Percentiles rank a stretch among this genome's conserved stretches.
phyloP scores from a whole-genome alignment of 2,113 vertebrate genomes.

The Cyanoliseus patagonus region DNA sequence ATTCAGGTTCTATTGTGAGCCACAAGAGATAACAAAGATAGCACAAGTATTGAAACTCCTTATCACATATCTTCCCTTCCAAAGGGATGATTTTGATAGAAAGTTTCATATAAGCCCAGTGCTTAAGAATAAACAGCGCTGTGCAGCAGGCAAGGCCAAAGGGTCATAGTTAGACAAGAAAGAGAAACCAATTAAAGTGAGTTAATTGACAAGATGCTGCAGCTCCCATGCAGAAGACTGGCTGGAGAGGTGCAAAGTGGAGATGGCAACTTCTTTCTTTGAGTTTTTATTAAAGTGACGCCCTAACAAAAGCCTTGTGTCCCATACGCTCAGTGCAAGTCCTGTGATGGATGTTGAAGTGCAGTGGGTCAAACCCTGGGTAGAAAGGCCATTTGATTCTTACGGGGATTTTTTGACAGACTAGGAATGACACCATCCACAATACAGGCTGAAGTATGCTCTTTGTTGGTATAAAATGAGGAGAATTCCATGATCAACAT shows the following conservation, averaged over 20 bases:
- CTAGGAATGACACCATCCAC: neutral
- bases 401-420: neutral
- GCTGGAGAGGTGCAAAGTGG: neutral
- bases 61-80: conserved; percentile 18
- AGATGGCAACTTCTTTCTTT: neutral
- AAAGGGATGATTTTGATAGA: neutral
- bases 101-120: conserved; percentile 10
- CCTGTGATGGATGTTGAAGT: rapidly evolving
- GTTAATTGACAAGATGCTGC: neutral
- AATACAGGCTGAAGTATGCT: neutral
- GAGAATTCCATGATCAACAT: neutral
- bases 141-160: neutral
- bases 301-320: neutral
- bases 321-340: neutral
- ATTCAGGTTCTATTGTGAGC: conserved; percentile 6
- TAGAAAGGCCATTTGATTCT: neutral
- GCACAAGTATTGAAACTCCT: conserved; percentile 37
- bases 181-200: neutral
- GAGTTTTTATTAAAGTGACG: neutral
- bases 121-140: neutral
- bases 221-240: neutral
- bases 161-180: neutral
- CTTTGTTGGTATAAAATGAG: neutral
- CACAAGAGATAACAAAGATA: conserved; percentile 6
- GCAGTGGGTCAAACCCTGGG: neutral